These are phyloP conservation scores for Cathartes aura DNA, from an alignment of 2,113 vertebrate genomes.

Conservation along the genomic window DNA sequence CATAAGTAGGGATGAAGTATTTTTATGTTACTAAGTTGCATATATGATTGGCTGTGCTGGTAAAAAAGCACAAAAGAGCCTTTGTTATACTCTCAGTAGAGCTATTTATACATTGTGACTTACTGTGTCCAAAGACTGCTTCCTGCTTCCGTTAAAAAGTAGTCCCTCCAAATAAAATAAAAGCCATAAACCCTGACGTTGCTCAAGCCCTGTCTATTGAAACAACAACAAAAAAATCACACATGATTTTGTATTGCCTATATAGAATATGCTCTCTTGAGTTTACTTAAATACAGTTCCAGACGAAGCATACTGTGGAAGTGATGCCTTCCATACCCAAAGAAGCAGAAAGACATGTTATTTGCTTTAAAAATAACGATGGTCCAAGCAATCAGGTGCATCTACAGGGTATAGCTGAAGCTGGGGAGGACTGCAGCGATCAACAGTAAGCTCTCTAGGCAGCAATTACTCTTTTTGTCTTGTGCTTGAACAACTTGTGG, in stretches of 20 bases:
- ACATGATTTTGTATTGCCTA: slow-evolving; percentile 12
- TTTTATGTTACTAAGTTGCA: slow-evolving; percentile 56
- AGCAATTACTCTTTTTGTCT: background rate
- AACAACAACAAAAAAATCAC: slow-evolving; percentile 37
- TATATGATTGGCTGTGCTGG: slow-evolving; percentile 40
- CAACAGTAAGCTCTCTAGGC: background rate
- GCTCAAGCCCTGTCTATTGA: slow-evolving; percentile 52
- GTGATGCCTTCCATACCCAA: slow-evolving; percentile 1
- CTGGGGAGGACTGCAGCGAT: background rate
- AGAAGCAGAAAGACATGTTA: background rate
- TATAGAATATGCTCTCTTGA: background rate
- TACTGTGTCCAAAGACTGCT: slow-evolving; percentile 62
- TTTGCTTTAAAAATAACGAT: background rate
- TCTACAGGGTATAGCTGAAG: background rate
- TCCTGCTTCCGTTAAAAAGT: slow-evolving; percentile 60
- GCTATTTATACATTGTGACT: slow-evolving; percentile 67
- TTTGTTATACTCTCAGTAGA: slow-evolving; percentile 64
- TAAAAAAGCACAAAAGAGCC: slow-evolving; percentile 48
- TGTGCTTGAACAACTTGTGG: background rate
- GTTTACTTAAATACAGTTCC: slow-evolving; percentile 54
- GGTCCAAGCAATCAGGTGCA: slow-evolving; percentile 11
- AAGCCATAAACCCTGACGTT: slow-evolving; percentile 58
- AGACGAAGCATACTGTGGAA: slow-evolving; percentile 37
- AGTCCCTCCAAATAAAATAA: slow-evolving; percentile 71
- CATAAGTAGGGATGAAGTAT: slow-evolving; percentile 61